phyloP scores from a whole-genome alignment of 64 coral and sea anemone genomes.

The Pocillopora damicornis region DNA sequence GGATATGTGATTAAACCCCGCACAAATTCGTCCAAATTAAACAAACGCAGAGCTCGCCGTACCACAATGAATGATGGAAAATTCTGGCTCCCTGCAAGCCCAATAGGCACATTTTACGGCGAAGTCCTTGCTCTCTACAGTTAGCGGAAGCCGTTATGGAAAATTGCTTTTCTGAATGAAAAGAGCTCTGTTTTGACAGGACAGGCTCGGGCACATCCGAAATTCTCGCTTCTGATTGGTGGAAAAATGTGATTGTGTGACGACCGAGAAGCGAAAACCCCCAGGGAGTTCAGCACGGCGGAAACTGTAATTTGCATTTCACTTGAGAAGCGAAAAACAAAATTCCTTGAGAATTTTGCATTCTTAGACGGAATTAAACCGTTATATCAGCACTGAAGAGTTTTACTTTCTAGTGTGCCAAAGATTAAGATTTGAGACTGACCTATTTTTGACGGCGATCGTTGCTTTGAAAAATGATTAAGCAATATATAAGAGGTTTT shows the following conservation, averaged over 20 bases:
- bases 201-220: constrained; percentile 10
- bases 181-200: constrained; percentile 14
- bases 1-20: neutral
- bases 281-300: neutral
- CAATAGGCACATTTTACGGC: neutral
- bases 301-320: neutral
- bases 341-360: constrained; percentile 15
- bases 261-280: neutral
- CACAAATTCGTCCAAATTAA: too few relatives aligned
- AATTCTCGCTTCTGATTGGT: constrained; percentile 12
- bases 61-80: neutral
- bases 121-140: neutral
- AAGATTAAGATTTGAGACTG: neutral
- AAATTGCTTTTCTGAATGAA: neutral
- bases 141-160: neutral
- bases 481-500: too few relatives aligned
- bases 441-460: neutral
- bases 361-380: neutral
- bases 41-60: neutral
- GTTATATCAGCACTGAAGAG: neutral
- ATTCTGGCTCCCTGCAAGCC: neutral
- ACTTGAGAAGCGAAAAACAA: constrained; percentile 1
- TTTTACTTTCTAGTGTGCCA: neutral
- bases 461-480: too few relatives aligned
- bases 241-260: neutral